Evolutionary conservation across 2,888 invertebrate genomes (phyloP), one percentile per base, ranked within the genome.

Genomic region (Cantharis nigra): DNA sequence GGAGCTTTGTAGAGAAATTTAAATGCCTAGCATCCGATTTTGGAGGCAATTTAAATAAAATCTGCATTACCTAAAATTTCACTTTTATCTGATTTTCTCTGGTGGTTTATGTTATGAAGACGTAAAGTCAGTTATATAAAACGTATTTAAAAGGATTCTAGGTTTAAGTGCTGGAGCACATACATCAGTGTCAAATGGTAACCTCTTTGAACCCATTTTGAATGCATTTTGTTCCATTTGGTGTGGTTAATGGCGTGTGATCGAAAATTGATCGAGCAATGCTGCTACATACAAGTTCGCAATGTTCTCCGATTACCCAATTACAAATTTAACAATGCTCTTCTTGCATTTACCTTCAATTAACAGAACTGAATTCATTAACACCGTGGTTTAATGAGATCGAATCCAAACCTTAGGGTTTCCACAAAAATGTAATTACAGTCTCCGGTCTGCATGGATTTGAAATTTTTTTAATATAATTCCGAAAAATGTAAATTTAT

Each of bases 141-240:
- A 71, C 63, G 71, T 65, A 71, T 76, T 71, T 72, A 75, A 79
- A 69, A 73, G 78, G 75, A 79, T 77, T 76, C 72, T 67, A 49
- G 69, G 73, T 75, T 78, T 78, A 80, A 81, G 78, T 78, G 79
- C 81, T 75, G 67, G 75, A 72, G 73, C 75, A 79, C 79, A 81
- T 81, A 78, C 78, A 79, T 81, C 81, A 80, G 74, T 79, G 81
- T 80, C 81, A 76, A 73, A 70, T 69, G 76, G 63, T 77, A 75
- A 79, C 80, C 80, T 69, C 74, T 70, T 78, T 74, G 74, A 71
- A 71, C 72, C 72, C 71, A 76, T 28, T 80, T 73, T 76, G 75
- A 77, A 77, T 80, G 80, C 80, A 79, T 77, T 67, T 78, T 79
- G 79, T 75, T 79, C 79, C 74, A 77, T 79, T 80, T 79, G 77